Conservation (phyloP, 2,888 invertebrate species). For the Phragmatobia fuliginosa region DNA sequence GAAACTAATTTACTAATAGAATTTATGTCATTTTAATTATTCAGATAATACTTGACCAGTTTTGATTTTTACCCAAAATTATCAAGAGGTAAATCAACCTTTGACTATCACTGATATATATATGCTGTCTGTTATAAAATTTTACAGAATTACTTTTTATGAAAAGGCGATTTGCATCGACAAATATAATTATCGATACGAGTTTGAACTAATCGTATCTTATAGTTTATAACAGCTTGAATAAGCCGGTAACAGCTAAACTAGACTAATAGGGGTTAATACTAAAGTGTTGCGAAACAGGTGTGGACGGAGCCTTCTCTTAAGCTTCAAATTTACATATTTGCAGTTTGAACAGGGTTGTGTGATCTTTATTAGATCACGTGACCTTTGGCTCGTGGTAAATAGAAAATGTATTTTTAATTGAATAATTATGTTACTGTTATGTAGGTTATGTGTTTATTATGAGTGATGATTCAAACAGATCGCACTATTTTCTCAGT, state of each 20-base stretch:
- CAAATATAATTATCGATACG: not conserved
- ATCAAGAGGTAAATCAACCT: too few relatives aligned
- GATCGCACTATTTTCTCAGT: too few relatives aligned
- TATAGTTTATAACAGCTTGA: conserved; percentile 26
- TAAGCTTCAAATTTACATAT: conserved; percentile 34
- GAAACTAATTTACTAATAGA: too few relatives aligned
- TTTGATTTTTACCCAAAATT: too few relatives aligned
- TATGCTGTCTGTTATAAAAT: too few relatives aligned
- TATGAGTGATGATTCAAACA: not conserved
- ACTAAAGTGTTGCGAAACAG: conserved; percentile 50
- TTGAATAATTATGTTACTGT: not conserved
- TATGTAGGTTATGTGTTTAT: too few relatives aligned
- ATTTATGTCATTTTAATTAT: too few relatives aligned
- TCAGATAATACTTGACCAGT: too few relatives aligned
- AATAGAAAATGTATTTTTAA: not conserved
- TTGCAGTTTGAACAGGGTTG: conserved; percentile 17
- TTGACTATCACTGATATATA: too few relatives aligned
- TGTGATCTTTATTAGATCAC: conserved; percentile 24
- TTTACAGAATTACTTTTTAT: too few relatives aligned
- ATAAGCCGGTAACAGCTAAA: conserved; percentile 46
- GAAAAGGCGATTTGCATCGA: not conserved
- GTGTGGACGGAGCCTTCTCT: conserved; percentile 37
- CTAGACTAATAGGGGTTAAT: conserved; percentile 53
- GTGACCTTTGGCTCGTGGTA: not conserved
- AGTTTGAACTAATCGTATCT: conserved; percentile 10